A percentile compares a stretch with the other conserved stretches of the same genome.
Conservation (phyloP, 2,888 invertebrate species). For the Calameuta idolon region DNA sequence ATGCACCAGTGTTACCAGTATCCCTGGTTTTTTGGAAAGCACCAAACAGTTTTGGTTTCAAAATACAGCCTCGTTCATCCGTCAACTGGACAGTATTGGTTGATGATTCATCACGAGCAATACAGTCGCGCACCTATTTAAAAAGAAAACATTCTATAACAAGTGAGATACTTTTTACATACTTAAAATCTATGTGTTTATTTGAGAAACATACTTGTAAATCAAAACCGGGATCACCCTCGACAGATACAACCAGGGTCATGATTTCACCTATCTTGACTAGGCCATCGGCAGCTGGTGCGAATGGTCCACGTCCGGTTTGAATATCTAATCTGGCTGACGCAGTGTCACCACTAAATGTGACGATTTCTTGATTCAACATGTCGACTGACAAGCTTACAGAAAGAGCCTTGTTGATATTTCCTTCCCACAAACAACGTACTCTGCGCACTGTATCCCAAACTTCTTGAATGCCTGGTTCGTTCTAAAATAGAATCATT, state of each 20-base stretch:
- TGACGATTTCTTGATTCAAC: slow-evolving; percentile 83
- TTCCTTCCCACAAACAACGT: slow-evolving; percentile 86
- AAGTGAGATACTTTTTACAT: no score
- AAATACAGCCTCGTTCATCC: slow-evolving; percentile 81
- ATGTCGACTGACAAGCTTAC: slow-evolving; percentile 83
- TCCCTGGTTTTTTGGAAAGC: slow-evolving; percentile 84
- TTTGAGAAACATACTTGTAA: slow-evolving; percentile 67
- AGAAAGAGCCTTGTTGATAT: slow-evolving; percentile 79
- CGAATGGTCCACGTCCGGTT: slow-evolving; percentile 82
- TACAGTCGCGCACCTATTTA: slow-evolving; percentile 76
- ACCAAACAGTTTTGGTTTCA: slow-evolving; percentile 84
- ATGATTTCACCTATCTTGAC: slow-evolving; percentile 86
- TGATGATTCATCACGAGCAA: slow-evolving; percentile 78
- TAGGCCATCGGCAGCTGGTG: slow-evolving; percentile 79
- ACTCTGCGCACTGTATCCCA: slow-evolving; percentile 85
- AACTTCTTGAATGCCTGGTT: slow-evolving; percentile 80
- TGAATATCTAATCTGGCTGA: slow-evolving; percentile 84
- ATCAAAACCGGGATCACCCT: slow-evolving; percentile 84
- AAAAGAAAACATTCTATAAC: background rate
- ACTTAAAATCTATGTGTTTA: no score
- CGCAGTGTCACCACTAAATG: slow-evolving; percentile 87
- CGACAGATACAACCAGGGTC: slow-evolving; percentile 84
- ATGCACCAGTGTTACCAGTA: slow-evolving; percentile 79
- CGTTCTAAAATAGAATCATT: slow-evolving; percentile 71
- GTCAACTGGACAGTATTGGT: slow-evolving; percentile 77